Percentiles rank a stretch among this genome's conserved stretches.
These are phyloP conservation scores for Coracopsis vasa DNA, from an alignment of 2,113 vertebrate genomes.

Conservation along the genomic window DNA sequence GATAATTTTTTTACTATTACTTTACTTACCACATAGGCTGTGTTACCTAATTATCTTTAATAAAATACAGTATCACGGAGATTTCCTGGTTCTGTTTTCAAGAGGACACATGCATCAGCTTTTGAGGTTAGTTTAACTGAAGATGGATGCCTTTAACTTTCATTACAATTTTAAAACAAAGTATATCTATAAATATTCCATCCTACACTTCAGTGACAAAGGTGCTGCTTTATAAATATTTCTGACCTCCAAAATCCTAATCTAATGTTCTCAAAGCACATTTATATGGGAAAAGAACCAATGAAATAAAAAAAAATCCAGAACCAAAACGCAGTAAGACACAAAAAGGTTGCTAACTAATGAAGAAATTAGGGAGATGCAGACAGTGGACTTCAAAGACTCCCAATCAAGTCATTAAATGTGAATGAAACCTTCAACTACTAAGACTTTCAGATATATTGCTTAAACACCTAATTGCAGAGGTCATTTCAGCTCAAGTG, in stretches of 20 bases:
- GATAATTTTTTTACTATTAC: neutral
- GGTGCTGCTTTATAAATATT: neutral
- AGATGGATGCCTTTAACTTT: neutral
- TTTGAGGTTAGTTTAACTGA: neutral
- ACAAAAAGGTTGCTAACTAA: neutral
- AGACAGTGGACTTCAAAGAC: neutral
- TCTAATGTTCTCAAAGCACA: neutral
- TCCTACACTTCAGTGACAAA: neutral
- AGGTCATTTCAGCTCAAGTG: slow-evolving; percentile 64
- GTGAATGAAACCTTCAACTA: neutral
- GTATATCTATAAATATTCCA: neutral
- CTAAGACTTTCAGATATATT: neutral
- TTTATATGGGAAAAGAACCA: neutral
- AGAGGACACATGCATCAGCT: neutral
- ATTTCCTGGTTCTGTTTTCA: neutral
- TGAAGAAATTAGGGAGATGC: neutral
- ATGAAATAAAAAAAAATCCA: neutral
- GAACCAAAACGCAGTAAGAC: neutral
- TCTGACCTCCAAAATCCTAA: neutral
- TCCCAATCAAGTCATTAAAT: neutral
- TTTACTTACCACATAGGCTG: slow-evolving; percentile 13
- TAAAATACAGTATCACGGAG: neutral
- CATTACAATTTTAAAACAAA: neutral
- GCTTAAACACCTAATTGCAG: neutral
- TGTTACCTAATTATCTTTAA: neutral